Conservation (phyloP, 2,797 vertebrate species). For the Liparis tanakae region DNA sequence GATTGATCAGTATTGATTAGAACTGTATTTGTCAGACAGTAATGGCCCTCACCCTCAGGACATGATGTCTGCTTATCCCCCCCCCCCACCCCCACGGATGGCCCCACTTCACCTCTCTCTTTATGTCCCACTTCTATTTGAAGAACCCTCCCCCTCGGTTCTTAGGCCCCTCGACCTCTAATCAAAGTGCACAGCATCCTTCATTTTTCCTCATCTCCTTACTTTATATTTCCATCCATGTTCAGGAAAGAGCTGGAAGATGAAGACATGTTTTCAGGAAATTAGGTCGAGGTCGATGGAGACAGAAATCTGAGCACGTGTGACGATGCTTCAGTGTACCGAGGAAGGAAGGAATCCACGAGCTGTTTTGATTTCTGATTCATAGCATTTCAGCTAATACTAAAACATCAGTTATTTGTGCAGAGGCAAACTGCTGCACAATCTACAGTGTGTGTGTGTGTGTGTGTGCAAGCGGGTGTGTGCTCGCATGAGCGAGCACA, state of each 20-base stretch:
- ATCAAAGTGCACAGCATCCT: constrained; percentile 33
- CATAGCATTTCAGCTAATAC: not conserved
- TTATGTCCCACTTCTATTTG: constrained; percentile 46
- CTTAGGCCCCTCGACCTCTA: constrained; percentile 25
- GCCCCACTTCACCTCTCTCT: constrained; percentile 39
- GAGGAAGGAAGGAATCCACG: not conserved
- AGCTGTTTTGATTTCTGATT: constrained; percentile 2
- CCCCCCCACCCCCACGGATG: constrained; percentile 25
- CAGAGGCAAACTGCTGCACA: not conserved
- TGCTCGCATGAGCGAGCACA: too few species aligned
- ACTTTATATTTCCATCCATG: constrained; percentile 13
- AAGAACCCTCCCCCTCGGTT: constrained; percentile 23
- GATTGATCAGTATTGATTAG: constrained; percentile 81
- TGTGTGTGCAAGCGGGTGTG: not conserved
- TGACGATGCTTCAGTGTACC: not conserved
- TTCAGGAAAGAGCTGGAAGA: not conserved
- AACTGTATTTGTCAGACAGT: constrained; percentile 71
- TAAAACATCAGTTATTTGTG: not conserved
- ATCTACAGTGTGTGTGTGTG: not conserved
- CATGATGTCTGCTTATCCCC: constrained; percentile 60
- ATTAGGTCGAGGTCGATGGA: not conserved
- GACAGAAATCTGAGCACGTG: not conserved
- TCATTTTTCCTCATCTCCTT: constrained; percentile 16
- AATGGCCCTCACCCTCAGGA: constrained; percentile 67
- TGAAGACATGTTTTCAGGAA: not conserved